A percentile compares a stretch with the other conserved stretches of the same genome.
These are phyloP conservation scores for Tamandua tetradactyla DNA, from an alignment of 2,797 vertebrate genomes.

Conservation along the genomic window DNA sequence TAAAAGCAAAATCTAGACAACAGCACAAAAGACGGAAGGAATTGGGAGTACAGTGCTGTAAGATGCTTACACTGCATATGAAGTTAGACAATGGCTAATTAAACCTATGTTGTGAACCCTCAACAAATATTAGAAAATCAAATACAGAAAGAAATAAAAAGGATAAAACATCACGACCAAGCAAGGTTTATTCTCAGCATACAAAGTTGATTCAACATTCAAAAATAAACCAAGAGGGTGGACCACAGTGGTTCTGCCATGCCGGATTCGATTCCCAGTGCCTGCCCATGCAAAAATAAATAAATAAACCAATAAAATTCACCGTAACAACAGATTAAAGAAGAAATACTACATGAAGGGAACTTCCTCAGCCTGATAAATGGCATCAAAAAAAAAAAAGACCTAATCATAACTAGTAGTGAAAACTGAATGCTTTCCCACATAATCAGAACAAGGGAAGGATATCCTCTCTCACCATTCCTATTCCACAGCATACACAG, in stretches of 20 bases:
- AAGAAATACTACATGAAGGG: not conserved
- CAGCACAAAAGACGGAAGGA: not conserved
- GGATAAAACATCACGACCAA: not conserved
- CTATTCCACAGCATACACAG: not conserved
- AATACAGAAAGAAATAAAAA: not conserved
- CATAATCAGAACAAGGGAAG: not conserved
- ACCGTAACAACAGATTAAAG: not conserved
- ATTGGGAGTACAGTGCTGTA: not conserved
- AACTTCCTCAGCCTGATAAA: conserved; percentile 16
- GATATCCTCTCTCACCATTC: not conserved
- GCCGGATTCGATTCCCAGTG: too few species aligned
- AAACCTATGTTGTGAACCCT: too few species aligned
- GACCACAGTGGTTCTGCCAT: too few species aligned
- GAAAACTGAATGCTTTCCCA: not conserved
- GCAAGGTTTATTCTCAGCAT: not conserved
- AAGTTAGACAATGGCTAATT: not conserved
- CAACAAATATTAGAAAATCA: not conserved
- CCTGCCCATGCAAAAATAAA: too few species aligned
- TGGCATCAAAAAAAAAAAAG: not conserved
- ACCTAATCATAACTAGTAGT: not conserved
- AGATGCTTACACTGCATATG: not conserved
- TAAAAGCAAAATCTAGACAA: not conserved
- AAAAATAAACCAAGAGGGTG: too few species aligned
- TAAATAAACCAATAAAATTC: not conserved
- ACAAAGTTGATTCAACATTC: not conserved